phyloP scores from a whole-genome alignment of 2,797 vertebrate species.

The Cercopithecus hamlyni region DNA sequence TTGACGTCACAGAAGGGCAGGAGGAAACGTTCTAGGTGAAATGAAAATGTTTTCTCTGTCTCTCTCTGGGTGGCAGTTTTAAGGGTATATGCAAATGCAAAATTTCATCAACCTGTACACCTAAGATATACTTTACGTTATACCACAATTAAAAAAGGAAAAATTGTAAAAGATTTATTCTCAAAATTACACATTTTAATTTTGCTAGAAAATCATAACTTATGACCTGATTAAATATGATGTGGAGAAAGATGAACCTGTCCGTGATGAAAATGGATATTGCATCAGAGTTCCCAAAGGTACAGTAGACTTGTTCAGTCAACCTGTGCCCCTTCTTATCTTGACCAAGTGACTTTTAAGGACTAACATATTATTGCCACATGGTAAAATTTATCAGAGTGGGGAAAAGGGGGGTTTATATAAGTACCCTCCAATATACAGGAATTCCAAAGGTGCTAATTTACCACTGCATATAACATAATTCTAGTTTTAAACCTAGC shows the following conservation, averaged over 20 bases:
- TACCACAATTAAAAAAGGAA: not conserved
- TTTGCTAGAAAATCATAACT: conserved; percentile 81
- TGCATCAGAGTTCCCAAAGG: conserved; percentile 90
- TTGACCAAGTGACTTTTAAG: conserved; percentile 5
- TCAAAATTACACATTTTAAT: conserved; percentile 68
- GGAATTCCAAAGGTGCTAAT: not conserved
- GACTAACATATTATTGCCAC: not conserved
- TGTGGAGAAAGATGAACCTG: conserved; percentile 90
- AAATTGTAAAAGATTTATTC: not conserved
- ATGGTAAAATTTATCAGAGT: not conserved
- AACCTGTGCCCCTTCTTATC: not conserved
- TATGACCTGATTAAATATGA: conserved; percentile 92
- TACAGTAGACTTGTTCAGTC: conserved; percentile 67
- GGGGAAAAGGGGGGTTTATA: not conserved
- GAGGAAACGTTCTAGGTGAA: not conserved
- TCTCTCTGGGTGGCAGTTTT: not conserved
- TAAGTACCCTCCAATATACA: not conserved
- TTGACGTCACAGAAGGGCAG: not conserved
- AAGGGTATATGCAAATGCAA: not conserved
- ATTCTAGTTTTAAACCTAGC: not conserved
- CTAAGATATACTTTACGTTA: not conserved
- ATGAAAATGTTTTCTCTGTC: not conserved
- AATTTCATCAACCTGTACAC: not conserved
- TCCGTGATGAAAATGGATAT: conserved; percentile 89
- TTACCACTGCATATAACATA: not conserved